Base-by-base conservation (phyloP, 2,797 vertebrate species). In the Galaxias olidus region DNA sequence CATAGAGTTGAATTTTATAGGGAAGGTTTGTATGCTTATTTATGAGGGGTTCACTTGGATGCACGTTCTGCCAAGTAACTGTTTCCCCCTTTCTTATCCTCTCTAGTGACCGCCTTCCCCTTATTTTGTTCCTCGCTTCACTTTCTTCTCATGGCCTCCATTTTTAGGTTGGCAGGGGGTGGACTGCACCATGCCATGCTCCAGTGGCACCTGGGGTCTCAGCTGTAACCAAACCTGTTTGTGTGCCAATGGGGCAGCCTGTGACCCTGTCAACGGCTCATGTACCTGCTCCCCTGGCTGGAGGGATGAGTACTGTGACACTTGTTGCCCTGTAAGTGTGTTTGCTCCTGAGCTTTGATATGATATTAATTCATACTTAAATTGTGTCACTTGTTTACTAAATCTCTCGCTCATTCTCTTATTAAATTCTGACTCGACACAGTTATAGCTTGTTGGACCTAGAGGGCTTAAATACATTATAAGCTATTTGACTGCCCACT, bases 271-370 rank as follows among this genome's bases (percentile, higher is more conserved):
- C 0, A 93, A 96, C 0, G 96, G 97, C 7, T 89, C 89, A 77
- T 99, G 97, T 68, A 87, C 89, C 80, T 99, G 97, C 73, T 85
- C 92, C 0, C 87, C 95, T 0, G 97, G 97, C 5, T 98, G 97
- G 97, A 93, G 87, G 75, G 95, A 90, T 0, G 90, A 94, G 0
- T 76, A 78, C 88, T 99, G 97, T 3, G 91, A 95, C 47, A 78
- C 86, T 1, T 85, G 93, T 0, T 99, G 97, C 77, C 91, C 91
- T 0, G 97, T 99, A 79, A 95, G 95, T 90, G 58, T 48, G 14
- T 30, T 30, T 30, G 1, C 40, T 53, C 8, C 14, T 30, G 10
- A 15, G 1, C 10, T 0, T n/a, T 14, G 15, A 12, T 30, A 17
- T 30, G 30, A 30, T 30, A 30, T 30, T 30, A 3, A 30, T 2